Percentiles rank a stretch among this genome's conserved stretches.
These are phyloP conservation scores for Puma concolor DNA, from an alignment of 2,113 vertebrate genomes.

Conservation along the genomic window DNA sequence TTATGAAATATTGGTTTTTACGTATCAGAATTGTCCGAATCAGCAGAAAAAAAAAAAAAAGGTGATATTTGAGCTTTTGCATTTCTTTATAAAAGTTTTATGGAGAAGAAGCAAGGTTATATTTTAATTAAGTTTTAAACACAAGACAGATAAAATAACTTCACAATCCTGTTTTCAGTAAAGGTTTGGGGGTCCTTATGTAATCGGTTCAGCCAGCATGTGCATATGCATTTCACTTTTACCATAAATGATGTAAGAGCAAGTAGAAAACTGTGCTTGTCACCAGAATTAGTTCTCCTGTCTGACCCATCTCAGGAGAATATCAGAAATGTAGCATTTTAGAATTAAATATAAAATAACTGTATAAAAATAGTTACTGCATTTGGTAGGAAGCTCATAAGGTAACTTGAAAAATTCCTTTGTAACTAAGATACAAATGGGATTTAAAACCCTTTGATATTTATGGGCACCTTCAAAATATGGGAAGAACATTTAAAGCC, in stretches of 20 bases:
- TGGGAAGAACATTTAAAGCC: not conserved
- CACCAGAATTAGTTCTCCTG: not conserved
- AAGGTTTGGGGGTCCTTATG: not conserved
- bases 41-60: not conserved
- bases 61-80: not conserved
- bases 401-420: conserved; percentile 7
- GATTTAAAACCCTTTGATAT: conserved; percentile 7
- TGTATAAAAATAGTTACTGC: not conserved
- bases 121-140: not conserved
- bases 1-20: not conserved
- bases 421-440: not conserved
- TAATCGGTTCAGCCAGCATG: not conserved
- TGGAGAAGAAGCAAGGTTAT: not conserved
- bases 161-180: not conserved
- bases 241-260: not conserved
- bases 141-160: not conserved
- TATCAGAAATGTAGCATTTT: not conserved
- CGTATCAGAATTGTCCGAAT: not conserved
- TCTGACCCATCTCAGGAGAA: not conserved
- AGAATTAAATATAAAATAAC: not conserved
- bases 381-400: not conserved
- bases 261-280: not conserved
- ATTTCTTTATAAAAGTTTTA: conserved; percentile 27
- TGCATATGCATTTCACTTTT: not conserved
- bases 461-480: not conserved